These are phyloP conservation scores for Eueides isabella DNA, from an alignment of 1,140 invertebrate species.

Conservation along the genomic window DNA sequence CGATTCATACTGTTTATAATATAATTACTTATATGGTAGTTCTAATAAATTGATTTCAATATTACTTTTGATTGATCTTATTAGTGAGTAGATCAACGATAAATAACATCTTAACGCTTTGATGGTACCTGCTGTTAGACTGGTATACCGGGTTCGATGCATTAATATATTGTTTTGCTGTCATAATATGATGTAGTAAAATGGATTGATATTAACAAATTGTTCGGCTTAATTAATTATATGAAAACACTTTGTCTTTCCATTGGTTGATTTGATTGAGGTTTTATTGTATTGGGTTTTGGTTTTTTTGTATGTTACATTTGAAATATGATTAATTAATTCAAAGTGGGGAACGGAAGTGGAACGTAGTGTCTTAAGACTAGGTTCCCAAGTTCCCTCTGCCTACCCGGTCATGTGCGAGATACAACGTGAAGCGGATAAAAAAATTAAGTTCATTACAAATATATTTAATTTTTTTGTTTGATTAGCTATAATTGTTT, in stretches of 20 bases:
- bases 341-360: too few species aligned
- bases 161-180: slow-evolving; percentile 26
- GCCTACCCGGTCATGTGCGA: too few species aligned
- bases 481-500: too few species aligned
- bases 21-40: background rate
- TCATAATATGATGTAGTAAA: slow-evolving; percentile 1
- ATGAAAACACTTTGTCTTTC: background rate
- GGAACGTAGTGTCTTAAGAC: too few species aligned
- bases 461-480: too few species aligned
- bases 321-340: too few species aligned
- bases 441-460: too few species aligned
- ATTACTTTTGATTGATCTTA: slow-evolving; percentile 27
- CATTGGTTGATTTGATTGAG: background rate
- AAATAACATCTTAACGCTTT: slow-evolving; percentile 45
- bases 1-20: background rate
- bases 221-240: background rate
- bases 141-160: slow-evolving; percentile 11
- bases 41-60: slow-evolving; percentile 11
- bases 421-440: too few species aligned
- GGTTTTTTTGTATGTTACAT: background rate
- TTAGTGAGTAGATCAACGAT: slow-evolving; percentile 62
- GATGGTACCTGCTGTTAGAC: slow-evolving; percentile 40
- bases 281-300: background rate
- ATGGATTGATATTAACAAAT: slow-evolving; percentile 11
- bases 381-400: too few species aligned